phyloP scores from a whole-genome alignment of 1,140 invertebrate genomes.

The Heliconius congener region DNA sequence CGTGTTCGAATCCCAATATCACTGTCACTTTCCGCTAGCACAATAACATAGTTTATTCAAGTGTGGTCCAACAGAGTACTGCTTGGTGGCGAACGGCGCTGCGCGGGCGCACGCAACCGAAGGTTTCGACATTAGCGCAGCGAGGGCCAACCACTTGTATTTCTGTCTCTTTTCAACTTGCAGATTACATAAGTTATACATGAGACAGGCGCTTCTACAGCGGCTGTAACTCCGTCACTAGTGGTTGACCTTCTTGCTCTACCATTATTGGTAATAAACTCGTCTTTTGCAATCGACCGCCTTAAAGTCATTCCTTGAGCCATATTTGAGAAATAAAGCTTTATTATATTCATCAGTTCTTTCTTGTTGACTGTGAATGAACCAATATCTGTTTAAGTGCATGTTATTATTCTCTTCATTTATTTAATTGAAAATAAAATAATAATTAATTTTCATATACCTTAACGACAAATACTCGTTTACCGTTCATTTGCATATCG shows the following conservation, averaged over 20 bases:
- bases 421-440: neutral
- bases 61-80: constrained; percentile 52
- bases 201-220: constrained; percentile 45
- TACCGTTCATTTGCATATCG: too few relatives aligned
- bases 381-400: too few relatives aligned
- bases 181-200: neutral
- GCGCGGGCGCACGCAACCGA: constrained; percentile 63
- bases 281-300: constrained; percentile 64
- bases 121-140: constrained; percentile 68
- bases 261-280: constrained; percentile 74
- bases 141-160: constrained; percentile 50
- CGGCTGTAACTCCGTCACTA: constrained; percentile 52
- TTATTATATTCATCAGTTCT: neutral
- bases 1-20: constrained; percentile 55
- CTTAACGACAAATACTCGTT: too few relatives aligned
- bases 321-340: constrained; percentile 39
- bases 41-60: constrained; percentile 54
- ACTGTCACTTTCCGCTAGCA: constrained; percentile 69
- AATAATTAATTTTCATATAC: too few relatives aligned
- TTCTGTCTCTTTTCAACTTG: constrained; percentile 51
- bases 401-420: too few relatives aligned
- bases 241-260: constrained; percentile 69
- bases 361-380: neutral
- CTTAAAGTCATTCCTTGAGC: constrained; percentile 57
- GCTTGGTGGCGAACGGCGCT: constrained; percentile 51